A percentile compares a stretch with the other conserved stretches of the same genome.
Conservation (phyloP, 2,888 invertebrate genomes). For the Tricholauxania praeusta region DNA sequence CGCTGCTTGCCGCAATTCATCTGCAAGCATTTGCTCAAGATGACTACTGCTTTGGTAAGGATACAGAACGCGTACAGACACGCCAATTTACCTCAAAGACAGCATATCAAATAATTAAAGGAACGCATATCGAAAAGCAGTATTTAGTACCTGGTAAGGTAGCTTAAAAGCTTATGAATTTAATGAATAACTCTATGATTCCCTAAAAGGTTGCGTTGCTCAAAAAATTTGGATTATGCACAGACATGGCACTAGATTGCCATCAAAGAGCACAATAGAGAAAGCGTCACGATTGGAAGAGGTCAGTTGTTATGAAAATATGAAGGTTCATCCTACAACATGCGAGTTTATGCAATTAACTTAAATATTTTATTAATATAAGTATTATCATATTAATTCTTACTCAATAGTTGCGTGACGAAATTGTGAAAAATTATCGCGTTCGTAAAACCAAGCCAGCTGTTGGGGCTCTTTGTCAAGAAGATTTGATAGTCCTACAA, state of each 20-base stretch:
- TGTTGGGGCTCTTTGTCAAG: slow-evolving; percentile 74
- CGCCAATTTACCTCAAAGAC: slow-evolving; percentile 79
- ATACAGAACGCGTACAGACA: slow-evolving; percentile 60
- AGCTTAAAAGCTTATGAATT: background rate
- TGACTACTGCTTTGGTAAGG: slow-evolving; percentile 64
- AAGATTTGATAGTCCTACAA: slow-evolving; percentile 76
- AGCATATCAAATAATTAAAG: slow-evolving; percentile 78
- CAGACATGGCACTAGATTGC: slow-evolving; percentile 79
- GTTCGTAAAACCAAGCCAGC: slow-evolving; percentile 68
- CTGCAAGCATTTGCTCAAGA: slow-evolving; percentile 50
- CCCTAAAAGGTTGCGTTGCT: slow-evolving; percentile 76
- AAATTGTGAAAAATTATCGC: slow-evolving; percentile 77
- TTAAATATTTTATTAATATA: background rate
- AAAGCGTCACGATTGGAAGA: slow-evolving; percentile 71
- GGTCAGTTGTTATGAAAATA: slow-evolving; percentile 66
- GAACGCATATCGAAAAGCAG: slow-evolving; percentile 70
- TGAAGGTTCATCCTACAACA: background rate
- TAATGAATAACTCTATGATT: background rate
- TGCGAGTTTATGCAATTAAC: background rate
- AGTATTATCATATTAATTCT: background rate
- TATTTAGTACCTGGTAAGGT: slow-evolving; percentile 76
- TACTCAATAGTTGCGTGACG: slow-evolving; percentile 67
- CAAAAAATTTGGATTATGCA: slow-evolving; percentile 79
- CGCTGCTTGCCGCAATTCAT: slow-evolving; percentile 50
- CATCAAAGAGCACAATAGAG: slow-evolving; percentile 71